phyloP scores from a whole-genome alignment of 2,797 vertebrate genomes.

The Trematomus bernacchii region DNA sequence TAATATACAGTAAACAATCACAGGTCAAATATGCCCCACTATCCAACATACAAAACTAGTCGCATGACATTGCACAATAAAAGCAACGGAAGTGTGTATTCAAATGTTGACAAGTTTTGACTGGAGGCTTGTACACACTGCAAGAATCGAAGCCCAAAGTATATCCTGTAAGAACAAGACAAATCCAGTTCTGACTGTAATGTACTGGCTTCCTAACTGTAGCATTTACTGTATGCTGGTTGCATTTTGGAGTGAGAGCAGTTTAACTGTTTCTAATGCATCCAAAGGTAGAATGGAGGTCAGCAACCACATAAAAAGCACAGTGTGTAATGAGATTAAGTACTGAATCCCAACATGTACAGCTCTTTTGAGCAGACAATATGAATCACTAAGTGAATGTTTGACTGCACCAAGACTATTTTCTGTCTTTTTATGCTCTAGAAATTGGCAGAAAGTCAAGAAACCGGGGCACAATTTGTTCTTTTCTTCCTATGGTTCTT shows the following conservation, averaged over 20 bases:
- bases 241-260: conserved; percentile 35
- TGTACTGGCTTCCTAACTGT: conserved; percentile 9
- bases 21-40: neutral
- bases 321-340: conserved; percentile 62
- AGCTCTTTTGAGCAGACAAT: conserved; percentile 47
- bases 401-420: conserved; percentile 58
- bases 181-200: neutral
- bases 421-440: conserved; percentile 47
- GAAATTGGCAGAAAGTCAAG: conserved; percentile 68
- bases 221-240: conserved; percentile 9
- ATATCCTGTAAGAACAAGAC: conserved; percentile 14
- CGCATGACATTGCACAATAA: neutral
- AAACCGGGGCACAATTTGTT: conserved; percentile 72
- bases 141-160: conserved; percentile 2
- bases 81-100: neutral
- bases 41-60: neutral
- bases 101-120: neutral
- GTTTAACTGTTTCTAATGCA: conserved; percentile 41
- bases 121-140: neutral
- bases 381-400: conserved; percentile 66
- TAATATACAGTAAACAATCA: conserved; percentile 2
- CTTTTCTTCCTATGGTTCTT: conserved; percentile 51
- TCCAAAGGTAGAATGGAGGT: conserved; percentile 56
- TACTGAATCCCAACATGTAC: conserved; percentile 47
- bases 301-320: conserved; percentile 53